Base-by-base conservation (phyloP, 2,113 vertebrate genomes). In the Xenopus borealis region DNA sequence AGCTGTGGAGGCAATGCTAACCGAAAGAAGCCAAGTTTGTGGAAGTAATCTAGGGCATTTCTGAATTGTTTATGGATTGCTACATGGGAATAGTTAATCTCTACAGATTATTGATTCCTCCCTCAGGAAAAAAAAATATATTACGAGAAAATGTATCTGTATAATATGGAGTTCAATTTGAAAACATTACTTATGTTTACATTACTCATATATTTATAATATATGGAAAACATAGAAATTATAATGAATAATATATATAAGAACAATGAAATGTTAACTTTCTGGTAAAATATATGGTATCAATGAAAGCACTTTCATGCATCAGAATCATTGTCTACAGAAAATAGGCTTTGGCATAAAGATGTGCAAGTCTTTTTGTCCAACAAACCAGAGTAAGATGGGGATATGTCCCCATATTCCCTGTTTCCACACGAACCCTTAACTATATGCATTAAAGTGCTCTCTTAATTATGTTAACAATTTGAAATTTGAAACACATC, bases 181-280 rank as follows among this genome's bases (percentile, higher is more conserved):
- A 47, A 46, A 58, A 66, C 33, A 40, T 40, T 40, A 40, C 33
- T 40, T 40, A 40, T 40, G 33, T 40, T 40, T 40, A 40, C 13
- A 23, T 27, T 72, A 50, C 52, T 46, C 18, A 65, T 73, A 73
- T 73, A 73, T 73, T 73, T 66, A 66, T 73, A 73, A 73, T 73
- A 73, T 73, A 73, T 73, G 53, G 57, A 59, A n/a, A 50, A n/a
- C 20, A 73, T 59, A 52, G 47, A 62, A 63, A 52, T 63, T 14
- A 72, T 63, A 13, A 63, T 23, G 50, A 72, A 57, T 73, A 73
- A 73, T 73, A 66, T 72, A 72, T 72, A 57, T 27, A 27, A 52
- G 62, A 72, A 53, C 59, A 33, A 47, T 30, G 16, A 63, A 64
- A 53, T 71, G 47, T 50, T n/a, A 19, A 71, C 33, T 58, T 45